phyloP scores from a whole-genome alignment of 1,140 invertebrate genomes.

The Caenorhabditis elegans region DNA sequence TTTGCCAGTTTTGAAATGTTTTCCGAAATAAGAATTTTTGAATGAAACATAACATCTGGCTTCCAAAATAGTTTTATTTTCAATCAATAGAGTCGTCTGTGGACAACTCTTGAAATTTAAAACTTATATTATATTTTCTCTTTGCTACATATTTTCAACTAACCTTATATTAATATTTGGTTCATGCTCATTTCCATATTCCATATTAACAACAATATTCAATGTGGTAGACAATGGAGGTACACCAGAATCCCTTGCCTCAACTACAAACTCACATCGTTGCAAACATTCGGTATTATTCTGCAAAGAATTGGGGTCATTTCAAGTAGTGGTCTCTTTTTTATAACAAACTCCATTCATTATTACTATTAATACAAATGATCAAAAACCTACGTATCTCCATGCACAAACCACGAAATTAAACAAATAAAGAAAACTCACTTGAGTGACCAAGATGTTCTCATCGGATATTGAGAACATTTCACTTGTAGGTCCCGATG shows the following conservation, averaged over 20 bases:
- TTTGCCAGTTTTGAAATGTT: background rate
- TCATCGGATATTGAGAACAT: background rate
- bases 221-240: background rate
- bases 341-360: no score
- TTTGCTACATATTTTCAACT: no score
- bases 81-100: no score
- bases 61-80: no score
- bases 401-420: background rate
- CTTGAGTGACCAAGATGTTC: background rate
- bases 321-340: background rate
- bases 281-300: background rate
- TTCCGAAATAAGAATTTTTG: no score
- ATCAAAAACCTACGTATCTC: no score
- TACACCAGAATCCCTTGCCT: background rate
- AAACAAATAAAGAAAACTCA: background rate
- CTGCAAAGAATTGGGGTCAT: slow-evolving; percentile 1
- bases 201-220: background rate
- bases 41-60: no score
- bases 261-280: background rate
- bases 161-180: slow-evolving; percentile 18
- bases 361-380: no score
- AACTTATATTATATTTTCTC: no score
- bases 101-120: no score
- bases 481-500: background rate
- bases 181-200: slow-evolving; percentile 13